Base-by-base conservation (phyloP, 92 coral and sea anemone genomes). In the Zoanthus sansibaricus region DNA sequence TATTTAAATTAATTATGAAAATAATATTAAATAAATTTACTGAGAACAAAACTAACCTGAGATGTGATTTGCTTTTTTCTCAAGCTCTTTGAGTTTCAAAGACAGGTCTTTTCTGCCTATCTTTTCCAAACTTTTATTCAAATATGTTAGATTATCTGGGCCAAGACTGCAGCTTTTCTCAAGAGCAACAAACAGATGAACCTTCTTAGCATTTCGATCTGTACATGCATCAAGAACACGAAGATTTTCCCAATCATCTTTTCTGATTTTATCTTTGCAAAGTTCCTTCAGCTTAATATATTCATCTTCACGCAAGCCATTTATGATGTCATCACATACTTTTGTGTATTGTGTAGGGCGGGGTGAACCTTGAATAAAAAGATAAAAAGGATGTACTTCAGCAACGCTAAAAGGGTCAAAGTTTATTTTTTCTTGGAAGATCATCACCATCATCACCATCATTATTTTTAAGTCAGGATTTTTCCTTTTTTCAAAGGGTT, bases 81-180 rank as follows among this genome's bases (percentile, higher is more conserved):
- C 16, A 46, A 80, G 46, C 11, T 66, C 44, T 25, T 67, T 52
- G 16, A 80, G 75, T 12, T 67, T 67, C 74, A 12, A 18, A 42
- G 45, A 55, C n/a, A 80, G 9, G 75, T 80, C 85, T 18, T 48
- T 80, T 16, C 85, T 45, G 32, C 85, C 85, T 46, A 67, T 80
- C 45, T 46, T 67, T 61, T 46, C 46, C 64, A 80, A n/a, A 66
- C 85, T 64, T 16, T 80, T 62, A 13, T 46, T 66, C 85, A 80
- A 31, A 62, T 46, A 80, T 48, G 33, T 66, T 30, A 80, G 13
- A 8, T 80, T 80, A 5, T 80, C 85, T 66, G 85, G 85, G 42
- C 85, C 75, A 47, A 80, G 85, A 9, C 21, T 80, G 59, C 18
- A 44, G 59, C 66, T 80, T 15, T 47, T 32, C 16, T 80, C 85